phyloP scores from a whole-genome alignment of 2,888 invertebrate species.

The Strigamia maritima region DNA sequence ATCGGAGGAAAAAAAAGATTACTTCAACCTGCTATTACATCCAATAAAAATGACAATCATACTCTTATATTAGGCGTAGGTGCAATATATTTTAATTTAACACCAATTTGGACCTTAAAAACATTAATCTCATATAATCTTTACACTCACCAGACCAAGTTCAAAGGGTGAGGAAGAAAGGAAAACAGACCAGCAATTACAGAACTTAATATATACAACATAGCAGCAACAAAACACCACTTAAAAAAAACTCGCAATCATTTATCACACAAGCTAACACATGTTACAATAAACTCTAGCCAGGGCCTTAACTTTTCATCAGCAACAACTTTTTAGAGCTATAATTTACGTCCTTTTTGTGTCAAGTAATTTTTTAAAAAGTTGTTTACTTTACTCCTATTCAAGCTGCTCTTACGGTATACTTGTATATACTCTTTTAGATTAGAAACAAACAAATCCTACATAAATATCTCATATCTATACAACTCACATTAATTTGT shows the following conservation, averaged over 20 bases:
- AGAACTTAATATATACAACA: conserved; percentile 19
- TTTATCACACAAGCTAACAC: conserved; percentile 21
- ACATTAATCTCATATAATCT: neutral
- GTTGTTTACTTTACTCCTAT: neutral
- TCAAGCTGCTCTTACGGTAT: neutral
- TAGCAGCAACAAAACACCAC: conserved; percentile 16
- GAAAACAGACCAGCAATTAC: neutral
- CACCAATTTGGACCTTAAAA: neutral
- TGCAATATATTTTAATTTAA: neutral
- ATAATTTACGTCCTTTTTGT: conserved; percentile 11
- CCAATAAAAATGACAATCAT: conserved; percentile 9
- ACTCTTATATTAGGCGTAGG: neutral
- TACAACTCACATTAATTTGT: neutral
- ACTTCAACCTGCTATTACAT: neutral
- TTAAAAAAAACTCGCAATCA: conserved; percentile 12
- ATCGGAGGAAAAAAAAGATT: neutral
- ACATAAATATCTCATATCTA: conserved; percentile 1
- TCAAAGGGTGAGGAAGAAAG: neutral
- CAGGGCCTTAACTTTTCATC: conserved; percentile 26
- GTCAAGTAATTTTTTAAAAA: neutral
- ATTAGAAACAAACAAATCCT: neutral
- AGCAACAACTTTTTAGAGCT: neutral
- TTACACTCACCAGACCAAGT: neutral
- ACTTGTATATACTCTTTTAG: neutral
- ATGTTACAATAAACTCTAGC: conserved; percentile 21